These are phyloP conservation scores for Caradrina clavipalpis DNA, from an alignment of 2,888 invertebrate species.

Conservation along the genomic window DNA sequence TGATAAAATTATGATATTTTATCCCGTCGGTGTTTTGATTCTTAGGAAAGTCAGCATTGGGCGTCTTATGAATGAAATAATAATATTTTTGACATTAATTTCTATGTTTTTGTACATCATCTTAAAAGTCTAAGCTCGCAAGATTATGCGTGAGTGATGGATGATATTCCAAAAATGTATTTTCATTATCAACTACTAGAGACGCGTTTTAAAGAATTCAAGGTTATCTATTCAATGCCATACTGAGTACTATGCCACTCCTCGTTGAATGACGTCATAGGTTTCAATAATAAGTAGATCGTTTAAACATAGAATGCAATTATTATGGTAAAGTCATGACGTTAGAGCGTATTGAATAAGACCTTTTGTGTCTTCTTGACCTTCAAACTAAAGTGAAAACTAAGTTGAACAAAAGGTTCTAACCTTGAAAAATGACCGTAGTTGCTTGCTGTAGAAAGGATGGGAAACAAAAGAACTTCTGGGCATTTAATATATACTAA, in stretches of 20 bases:
- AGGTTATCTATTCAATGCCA: constrained; percentile 7
- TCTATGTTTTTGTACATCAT: background rate
- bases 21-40: no score
- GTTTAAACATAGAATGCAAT: constrained; percentile 7
- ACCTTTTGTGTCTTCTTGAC: constrained; percentile 4
- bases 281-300: constrained; percentile 26
- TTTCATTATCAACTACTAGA: background rate
- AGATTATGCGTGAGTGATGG: background rate
- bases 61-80: no score
- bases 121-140: background rate
- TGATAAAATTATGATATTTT: no score
- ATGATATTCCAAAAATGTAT: background rate
- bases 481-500: background rate
- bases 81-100: background rate
- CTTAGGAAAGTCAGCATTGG: background rate
- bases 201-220: constrained; percentile 5
- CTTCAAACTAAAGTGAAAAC: constrained; percentile 15
- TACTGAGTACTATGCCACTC: background rate
- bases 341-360: constrained; percentile 13
- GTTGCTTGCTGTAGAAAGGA: background rate
- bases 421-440: background rate
- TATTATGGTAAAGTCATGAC: constrained; percentile 10
- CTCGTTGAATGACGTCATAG: constrained; percentile 13
- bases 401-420: constrained; percentile 20
- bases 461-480: background rate